phyloP scores from a whole-genome alignment of 2,888 invertebrate species.

The Poecilobothrus nobilitatus region DNA sequence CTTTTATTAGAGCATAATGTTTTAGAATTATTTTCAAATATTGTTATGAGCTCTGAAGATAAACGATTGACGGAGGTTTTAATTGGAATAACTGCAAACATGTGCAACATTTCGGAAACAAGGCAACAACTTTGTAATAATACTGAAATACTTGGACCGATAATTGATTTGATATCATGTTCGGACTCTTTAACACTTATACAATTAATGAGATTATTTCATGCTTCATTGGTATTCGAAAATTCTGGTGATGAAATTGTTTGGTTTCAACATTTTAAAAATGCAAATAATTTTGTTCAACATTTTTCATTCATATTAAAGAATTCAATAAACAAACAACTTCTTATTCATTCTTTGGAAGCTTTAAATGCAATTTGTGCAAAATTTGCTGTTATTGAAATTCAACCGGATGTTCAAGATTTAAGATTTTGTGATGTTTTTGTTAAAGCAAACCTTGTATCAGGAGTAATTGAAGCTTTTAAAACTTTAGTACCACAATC shows the following conservation, averaged over 20 bases:
- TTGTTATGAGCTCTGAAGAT: constrained; percentile 54
- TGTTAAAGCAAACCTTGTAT: constrained; percentile 34
- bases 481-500: constrained; percentile 30
- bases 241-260: constrained; percentile 42
- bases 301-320: constrained; percentile 61
- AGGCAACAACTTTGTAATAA: constrained; percentile 51
- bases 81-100: constrained; percentile 75
- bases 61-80: constrained; percentile 68
- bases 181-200: constrained; percentile 65
- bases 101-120: constrained; percentile 60
- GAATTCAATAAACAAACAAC: constrained; percentile 60
- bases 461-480: constrained; percentile 39
- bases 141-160: constrained; percentile 49
- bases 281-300: constrained; percentile 47
- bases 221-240: constrained; percentile 48
- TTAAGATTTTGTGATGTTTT: constrained; percentile 35
- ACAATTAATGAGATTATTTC: constrained; percentile 62
- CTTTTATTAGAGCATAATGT: constrained; percentile 61
- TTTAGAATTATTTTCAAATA: constrained; percentile 46
- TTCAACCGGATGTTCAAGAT: constrained; percentile 28
- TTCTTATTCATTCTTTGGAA: constrained; percentile 52
- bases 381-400: constrained; percentile 37
- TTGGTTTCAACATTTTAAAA: constrained; percentile 47
- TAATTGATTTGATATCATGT: constrained; percentile 51
- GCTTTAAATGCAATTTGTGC: constrained; percentile 51